phyloP scores from a whole-genome alignment of 2,113 vertebrate genomes.

The Cyanistes caeruleus region DNA sequence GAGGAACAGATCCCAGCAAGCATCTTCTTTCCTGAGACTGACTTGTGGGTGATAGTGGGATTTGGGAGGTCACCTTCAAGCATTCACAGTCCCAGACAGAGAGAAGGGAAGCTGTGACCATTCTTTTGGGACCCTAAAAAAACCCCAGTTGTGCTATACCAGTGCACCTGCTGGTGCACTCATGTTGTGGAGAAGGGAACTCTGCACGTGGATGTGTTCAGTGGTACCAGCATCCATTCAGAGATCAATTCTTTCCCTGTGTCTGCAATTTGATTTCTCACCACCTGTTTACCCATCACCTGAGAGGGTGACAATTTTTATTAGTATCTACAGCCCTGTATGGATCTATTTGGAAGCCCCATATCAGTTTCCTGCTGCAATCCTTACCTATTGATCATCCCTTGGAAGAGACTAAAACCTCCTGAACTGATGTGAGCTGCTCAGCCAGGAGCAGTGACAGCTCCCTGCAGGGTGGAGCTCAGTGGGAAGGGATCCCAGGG shows the following conservation, averaged over 20 bases:
- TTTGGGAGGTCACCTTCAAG: neutral
- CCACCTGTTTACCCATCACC: neutral
- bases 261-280: neutral
- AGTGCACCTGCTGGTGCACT: neutral
- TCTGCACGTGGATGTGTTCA: neutral
- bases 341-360: neutral
- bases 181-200: neutral
- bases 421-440: neutral
- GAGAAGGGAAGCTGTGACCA: neutral
- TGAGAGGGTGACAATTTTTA: neutral
- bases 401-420: neutral
- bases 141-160: accelerated
- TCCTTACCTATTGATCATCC: neutral
- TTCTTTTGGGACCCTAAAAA: neutral
- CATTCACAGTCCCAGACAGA: neutral
- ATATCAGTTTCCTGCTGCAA: neutral
- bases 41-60: neutral
- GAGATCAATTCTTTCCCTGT: neutral
- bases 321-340: neutral
- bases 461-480: neutral
- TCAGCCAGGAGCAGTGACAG: neutral
- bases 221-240: neutral
- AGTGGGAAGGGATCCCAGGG: neutral
- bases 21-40: neutral
- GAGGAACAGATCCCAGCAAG: neutral